phyloP scores from a whole-genome alignment of 1,140 invertebrate species.

The Leptinotarsa undecemlineata region DNA sequence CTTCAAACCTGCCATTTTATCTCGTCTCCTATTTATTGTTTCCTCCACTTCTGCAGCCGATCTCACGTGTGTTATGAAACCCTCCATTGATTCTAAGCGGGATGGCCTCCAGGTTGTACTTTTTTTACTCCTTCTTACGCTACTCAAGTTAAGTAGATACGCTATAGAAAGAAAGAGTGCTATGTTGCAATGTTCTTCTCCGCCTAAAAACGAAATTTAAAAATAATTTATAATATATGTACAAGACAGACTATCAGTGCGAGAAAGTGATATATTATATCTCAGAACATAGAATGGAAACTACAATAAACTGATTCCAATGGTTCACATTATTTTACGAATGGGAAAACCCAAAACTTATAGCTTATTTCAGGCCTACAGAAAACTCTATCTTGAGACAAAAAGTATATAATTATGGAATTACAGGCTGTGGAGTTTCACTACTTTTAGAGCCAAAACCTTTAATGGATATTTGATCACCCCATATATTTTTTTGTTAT shows the following conservation, averaged over 20 bases:
- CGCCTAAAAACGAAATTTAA: neutral
- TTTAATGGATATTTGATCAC: too few species aligned
- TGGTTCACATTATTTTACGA: too few species aligned
- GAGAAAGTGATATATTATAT: conserved; percentile 3
- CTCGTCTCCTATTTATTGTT: conserved; percentile 3
- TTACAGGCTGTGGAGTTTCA: too few species aligned
- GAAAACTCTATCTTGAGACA: too few species aligned
- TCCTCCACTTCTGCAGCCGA: conserved; percentile 1
- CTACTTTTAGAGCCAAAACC: too few species aligned
- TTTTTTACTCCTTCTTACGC: neutral
- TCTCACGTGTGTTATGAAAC: conserved; percentile 3
- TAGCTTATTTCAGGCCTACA: neutral
- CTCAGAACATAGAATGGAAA: neutral
- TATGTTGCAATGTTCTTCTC: neutral
- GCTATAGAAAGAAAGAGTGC: neutral
- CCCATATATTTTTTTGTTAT: too few species aligned
- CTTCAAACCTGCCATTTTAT: conserved; percentile 1
- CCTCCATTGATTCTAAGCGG: neutral
- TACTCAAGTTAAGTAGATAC: neutral
- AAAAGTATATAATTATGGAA: too few species aligned
- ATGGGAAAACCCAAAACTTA: neutral
- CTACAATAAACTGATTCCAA: neutral
- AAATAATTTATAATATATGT: neutral
- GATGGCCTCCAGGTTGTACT: neutral
- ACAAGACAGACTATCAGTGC: neutral